A percentile compares a stretch with the other conserved stretches of the same genome.
These are phyloP conservation scores for Pontoporia blainvillei DNA, from an alignment of 2,113 vertebrate species.

Conservation along the genomic window DNA sequence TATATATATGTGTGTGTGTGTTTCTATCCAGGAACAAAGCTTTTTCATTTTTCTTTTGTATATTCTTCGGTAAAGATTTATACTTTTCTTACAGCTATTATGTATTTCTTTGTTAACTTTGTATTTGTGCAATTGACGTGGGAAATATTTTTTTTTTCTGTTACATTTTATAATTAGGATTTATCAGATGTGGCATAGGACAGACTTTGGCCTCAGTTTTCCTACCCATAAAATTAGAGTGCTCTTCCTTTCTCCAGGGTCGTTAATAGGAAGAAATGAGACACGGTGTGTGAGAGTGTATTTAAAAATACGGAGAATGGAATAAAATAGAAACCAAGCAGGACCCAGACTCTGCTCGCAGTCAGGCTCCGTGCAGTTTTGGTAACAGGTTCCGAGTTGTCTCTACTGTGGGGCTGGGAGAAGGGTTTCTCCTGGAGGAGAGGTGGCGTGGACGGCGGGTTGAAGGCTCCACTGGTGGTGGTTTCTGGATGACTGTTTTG, in stretches of 20 bases:
- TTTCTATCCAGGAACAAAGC: not conserved
- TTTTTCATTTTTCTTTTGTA: not conserved
- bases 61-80: not conserved
- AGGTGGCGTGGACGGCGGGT: fast-evolving
- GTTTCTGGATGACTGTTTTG: not conserved
- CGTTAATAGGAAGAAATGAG: not conserved
- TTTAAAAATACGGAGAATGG: not conserved
- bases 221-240: not conserved
- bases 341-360: not conserved
- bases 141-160: not conserved
- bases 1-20: too few species aligned
- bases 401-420: not conserved
- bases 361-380: fast-evolving
- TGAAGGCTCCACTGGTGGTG: not conserved
- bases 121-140: not conserved
- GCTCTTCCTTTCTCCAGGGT: not conserved
- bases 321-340: not conserved
- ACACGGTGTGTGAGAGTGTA: not conserved
- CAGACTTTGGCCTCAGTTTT: not conserved
- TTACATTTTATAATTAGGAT: not conserved
- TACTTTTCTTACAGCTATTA: not conserved
- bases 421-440: not conserved
- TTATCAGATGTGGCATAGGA: not conserved
- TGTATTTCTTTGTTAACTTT: not conserved
- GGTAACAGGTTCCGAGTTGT: not conserved